These are phyloP conservation scores for Spongilla lacustris DNA, from an alignment of 37 sponge, comb jelly and placozoan genomes.

Conservation along the genomic window DNA sequence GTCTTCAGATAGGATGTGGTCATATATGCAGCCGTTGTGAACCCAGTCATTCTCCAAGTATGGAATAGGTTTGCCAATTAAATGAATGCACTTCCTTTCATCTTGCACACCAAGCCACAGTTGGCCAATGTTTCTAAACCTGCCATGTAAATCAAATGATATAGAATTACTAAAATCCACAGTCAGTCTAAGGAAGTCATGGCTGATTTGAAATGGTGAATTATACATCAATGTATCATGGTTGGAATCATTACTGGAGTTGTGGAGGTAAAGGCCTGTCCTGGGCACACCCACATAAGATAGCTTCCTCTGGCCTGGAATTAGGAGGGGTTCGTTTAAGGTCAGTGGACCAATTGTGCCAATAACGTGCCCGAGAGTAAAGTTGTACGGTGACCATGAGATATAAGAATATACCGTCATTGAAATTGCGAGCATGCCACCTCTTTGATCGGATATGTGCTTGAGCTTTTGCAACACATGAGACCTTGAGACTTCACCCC, in stretches of 20 bases:
- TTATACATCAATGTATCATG: conserved; percentile 5
- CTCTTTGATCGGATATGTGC: too few relatives aligned
- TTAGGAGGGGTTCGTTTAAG: background rate
- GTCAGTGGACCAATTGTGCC: background rate
- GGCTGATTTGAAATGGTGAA: conserved; percentile 9
- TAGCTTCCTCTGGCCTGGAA: background rate
- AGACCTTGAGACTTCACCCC: too few relatives aligned
- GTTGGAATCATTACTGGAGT: background rate
- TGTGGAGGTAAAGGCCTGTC: background rate
- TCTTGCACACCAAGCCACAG: conserved; percentile 10
- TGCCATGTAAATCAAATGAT: background rate
- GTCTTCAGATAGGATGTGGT: background rate
- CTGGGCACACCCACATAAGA: background rate
- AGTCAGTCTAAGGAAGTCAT: background rate
- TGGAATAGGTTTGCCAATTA: background rate
- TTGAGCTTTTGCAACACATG: too few relatives aligned
- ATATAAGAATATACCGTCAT: too few relatives aligned
- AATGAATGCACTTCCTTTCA: background rate
- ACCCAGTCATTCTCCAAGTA: background rate
- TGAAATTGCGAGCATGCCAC: too few relatives aligned
- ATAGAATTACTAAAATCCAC: conserved; percentile 48
- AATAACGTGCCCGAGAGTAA: background rate
- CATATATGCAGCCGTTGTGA: background rate
- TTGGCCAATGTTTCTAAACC: background rate
- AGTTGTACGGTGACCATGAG: too few relatives aligned